These are phyloP conservation scores for Melanostigma gelatinosum DNA, from an alignment of 2,113 vertebrate species.

Conservation along the genomic window DNA sequence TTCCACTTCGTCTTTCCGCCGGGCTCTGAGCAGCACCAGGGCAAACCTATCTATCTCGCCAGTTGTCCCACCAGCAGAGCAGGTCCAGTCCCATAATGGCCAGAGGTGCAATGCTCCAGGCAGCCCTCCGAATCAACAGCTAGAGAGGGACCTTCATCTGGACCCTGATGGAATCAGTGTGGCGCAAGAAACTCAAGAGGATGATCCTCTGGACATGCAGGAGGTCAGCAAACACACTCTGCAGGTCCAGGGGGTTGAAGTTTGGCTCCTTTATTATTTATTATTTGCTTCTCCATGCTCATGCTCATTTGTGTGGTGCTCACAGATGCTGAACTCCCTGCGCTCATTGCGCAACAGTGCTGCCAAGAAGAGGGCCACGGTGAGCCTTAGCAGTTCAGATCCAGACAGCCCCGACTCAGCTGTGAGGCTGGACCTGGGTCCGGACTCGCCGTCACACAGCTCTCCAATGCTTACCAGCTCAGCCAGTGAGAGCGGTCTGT, in stretches of 20 bases:
- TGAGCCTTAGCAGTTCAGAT: constrained; percentile 82
- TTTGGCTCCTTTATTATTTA: neutral
- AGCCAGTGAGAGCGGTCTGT: constrained; percentile 86
- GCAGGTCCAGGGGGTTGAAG: neutral
- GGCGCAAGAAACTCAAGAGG: constrained; percentile 73
- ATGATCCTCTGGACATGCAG: constrained; percentile 88
- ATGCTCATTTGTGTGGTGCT: constrained; percentile 5
- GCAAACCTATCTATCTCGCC: constrained; percentile 73
- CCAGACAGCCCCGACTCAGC: constrained; percentile 89
- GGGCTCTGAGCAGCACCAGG: constrained; percentile 81
- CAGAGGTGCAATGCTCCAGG: constrained; percentile 69
- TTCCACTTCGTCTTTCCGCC: constrained; percentile 78
- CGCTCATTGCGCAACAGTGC: constrained; percentile 90
- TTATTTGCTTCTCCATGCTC: neutral
- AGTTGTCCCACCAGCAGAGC: constrained; percentile 68
- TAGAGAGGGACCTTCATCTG: constrained; percentile 66
- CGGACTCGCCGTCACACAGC: constrained; percentile 79
- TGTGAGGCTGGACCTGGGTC: constrained; percentile 77
- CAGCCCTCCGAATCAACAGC: constrained; percentile 68
- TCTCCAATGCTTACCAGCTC: constrained; percentile 84
- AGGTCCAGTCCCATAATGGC: constrained; percentile 70
- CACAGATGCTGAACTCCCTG: constrained; percentile 92
- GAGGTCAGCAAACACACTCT: constrained; percentile 84
- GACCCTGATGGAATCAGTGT: constrained; percentile 77
- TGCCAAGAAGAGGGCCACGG: constrained; percentile 92